A percentile compares a stretch with the other conserved stretches of the same genome.
phyloP scores from a whole-genome alignment of 2,888 invertebrate genomes.

The Hybos culiciformis region DNA sequence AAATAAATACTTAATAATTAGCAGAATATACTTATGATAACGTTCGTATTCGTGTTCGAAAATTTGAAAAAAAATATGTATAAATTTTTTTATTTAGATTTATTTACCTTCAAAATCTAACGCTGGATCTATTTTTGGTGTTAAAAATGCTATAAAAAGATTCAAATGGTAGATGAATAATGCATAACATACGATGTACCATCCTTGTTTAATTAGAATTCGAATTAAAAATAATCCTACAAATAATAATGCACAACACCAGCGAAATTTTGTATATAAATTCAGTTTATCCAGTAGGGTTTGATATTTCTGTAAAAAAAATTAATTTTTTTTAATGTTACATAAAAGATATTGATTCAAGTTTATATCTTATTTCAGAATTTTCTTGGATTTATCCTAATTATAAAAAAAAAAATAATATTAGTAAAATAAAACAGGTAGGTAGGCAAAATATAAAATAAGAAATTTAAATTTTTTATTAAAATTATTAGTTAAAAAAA shows the following conservation, averaged over 20 bases:
- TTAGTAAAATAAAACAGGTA: too few species aligned
- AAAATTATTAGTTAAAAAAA: too few species aligned
- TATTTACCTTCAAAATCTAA: constrained; percentile 76
- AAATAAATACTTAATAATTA: too few species aligned
- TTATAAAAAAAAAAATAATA: too few species aligned
- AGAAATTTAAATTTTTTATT: too few species aligned
- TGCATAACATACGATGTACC: constrained; percentile 99
- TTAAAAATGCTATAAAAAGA: constrained; percentile 97
- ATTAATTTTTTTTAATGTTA: background rate
- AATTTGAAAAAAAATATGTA: too few species aligned
- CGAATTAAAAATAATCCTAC: constrained; percentile 62
- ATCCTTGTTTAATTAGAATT: constrained; percentile 85
- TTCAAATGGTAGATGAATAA: constrained; percentile 98
- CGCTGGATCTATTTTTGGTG: constrained; percentile 98
- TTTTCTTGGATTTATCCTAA: too few species aligned
- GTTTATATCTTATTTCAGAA: background rate
- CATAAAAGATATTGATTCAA: background rate
- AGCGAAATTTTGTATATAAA: constrained; percentile 65
- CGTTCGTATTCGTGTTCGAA: too few species aligned
- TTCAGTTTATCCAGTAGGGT: constrained; percentile 76
- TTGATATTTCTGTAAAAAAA: constrained; percentile 46
- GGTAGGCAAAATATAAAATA: too few species aligned
- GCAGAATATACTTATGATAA: too few species aligned
- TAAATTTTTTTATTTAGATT: too few species aligned
- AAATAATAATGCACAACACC: constrained; percentile 59